Evolutionary conservation across 2,888 invertebrate genomes (phyloP), one percentile per base, ranked within the genome.

Genomic region (Ganaspis brasiliensis): DNA sequence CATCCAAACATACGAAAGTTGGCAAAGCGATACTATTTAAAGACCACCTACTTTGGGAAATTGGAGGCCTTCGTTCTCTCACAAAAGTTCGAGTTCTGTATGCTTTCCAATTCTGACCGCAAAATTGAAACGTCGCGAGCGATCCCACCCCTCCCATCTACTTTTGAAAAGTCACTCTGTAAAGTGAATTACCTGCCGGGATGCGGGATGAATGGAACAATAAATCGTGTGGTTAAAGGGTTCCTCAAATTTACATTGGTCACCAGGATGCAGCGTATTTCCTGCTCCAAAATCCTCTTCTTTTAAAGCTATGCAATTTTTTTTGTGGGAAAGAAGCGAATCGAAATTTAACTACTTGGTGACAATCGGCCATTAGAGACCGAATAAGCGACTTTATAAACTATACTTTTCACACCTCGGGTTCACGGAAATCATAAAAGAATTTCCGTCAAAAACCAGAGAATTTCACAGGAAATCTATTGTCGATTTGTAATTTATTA

Each of bases 41-140:
- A 45, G 67, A 67, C 67, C 67, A 67, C 67, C 67, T 67, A 67
- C 67, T 45, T 67, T 45, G 67, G 67, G 24, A 67, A 67, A 26
- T 45, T 45, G 31, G n/a, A 24, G 59, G 59, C 59, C 24, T 24
- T 45, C 45, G 19, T 16, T 12, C 1, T 67, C 19, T 21, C 12
- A n/a, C 24, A 67, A 67, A 67, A 67, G 21, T 26, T 67, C 8
- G 9, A 67, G 24, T n/a, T 14, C 67, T 21, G 14, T 35, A 35
- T 37, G 63, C 40, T 67, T 67, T 67, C 45, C 45, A n/a, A 67
- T 19, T 45, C 6, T n/a, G 45, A 67, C 67, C 67, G n/a, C 67
- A 67, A 67, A 45, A 67, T 67, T 67, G 67, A 67, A 67, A 45
- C 24, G 67, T 67, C 45, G 67, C 67, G 67, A 67, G 67, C 24